phyloP scores from a whole-genome alignment of 2,113 vertebrate genomes.

The Rhinolophus ferrumequinum region DNA sequence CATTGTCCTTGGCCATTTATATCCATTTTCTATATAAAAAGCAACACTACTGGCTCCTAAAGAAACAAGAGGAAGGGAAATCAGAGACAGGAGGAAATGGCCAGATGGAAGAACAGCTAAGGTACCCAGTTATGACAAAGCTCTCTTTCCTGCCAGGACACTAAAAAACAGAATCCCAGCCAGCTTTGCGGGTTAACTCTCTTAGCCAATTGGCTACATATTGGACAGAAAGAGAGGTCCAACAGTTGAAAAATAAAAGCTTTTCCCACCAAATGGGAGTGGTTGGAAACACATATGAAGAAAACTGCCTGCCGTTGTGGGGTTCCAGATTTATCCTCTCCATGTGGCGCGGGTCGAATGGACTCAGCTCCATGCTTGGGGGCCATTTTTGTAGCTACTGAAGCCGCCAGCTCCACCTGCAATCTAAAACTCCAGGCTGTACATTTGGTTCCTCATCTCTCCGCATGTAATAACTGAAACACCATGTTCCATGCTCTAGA shows the following conservation, averaged over 20 bases:
- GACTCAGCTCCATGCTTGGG: neutral
- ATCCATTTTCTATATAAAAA: constrained; percentile 44
- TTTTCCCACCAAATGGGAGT: constrained; percentile 3
- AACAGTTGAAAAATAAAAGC: constrained; percentile 26
- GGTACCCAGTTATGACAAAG: constrained; percentile 28
- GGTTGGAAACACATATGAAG: neutral
- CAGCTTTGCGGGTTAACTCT: constrained; percentile 1
- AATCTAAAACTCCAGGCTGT: neutral
- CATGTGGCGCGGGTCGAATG: neutral
- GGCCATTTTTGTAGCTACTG: neutral
- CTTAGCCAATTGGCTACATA: constrained; percentile 56
- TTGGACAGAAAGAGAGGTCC: neutral
- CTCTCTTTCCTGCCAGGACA: constrained; percentile 22
- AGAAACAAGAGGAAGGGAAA: constrained; percentile 39
- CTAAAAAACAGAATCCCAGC: constrained; percentile 17
- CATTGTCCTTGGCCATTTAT: neutral
- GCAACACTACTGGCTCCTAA: neutral
- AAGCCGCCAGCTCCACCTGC: constrained; percentile 49
- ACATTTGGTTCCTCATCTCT: neutral
- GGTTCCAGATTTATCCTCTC: neutral
- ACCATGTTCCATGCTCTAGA: constrained; percentile 6
- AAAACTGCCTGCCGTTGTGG: neutral
- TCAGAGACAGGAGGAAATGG: constrained; percentile 20
- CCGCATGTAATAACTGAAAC: neutral
- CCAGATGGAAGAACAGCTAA: constrained; percentile 51